Conservation (phyloP, 2,797 vertebrate genomes). For the Peromyscus melanophrys region DNA sequence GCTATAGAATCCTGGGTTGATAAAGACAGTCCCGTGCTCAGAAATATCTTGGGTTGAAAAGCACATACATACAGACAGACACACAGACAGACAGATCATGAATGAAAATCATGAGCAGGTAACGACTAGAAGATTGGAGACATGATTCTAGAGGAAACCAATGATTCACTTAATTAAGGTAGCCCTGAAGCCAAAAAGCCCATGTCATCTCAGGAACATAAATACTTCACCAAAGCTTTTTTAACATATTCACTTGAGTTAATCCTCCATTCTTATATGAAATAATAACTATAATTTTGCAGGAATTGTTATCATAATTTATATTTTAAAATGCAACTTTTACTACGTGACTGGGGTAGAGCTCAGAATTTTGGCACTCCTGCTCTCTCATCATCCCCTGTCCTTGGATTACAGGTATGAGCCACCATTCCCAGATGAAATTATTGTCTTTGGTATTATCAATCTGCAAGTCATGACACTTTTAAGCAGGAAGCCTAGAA, state of each 20-base stretch:
- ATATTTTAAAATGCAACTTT: background rate
- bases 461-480: background rate
- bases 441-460: background rate
- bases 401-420: background rate
- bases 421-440: background rate
- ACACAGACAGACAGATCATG: background rate
- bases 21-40: background rate
- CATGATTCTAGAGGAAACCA: background rate
- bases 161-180: too few species aligned
- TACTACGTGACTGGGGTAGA: background rate
- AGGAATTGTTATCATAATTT: background rate
- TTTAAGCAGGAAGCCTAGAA: background rate
- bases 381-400: accelerated
- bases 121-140: background rate
- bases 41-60: background rate
- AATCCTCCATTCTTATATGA: background rate
- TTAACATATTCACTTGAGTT: background rate
- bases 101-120: background rate
- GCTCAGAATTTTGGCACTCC: background rate
- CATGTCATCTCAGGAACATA: background rate
- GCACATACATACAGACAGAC: background rate
- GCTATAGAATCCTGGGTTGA: background rate
- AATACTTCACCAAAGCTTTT: background rate
- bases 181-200: accelerated
- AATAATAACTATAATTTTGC: background rate